phyloP scores from a whole-genome alignment of 2,888 invertebrate genomes.

The Diarsia dahlii region DNA sequence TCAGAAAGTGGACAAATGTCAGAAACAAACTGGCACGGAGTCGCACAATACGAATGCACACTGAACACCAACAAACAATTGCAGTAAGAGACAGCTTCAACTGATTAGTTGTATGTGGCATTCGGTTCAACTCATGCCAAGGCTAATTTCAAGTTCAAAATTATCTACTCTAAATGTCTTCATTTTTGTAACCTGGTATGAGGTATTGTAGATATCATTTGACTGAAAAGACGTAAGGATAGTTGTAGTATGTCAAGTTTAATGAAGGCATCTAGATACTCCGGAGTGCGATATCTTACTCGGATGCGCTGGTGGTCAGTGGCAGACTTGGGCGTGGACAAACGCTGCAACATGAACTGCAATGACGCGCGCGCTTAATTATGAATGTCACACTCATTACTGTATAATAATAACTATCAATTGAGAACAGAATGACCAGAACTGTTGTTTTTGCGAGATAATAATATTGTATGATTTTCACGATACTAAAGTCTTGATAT shows the following conservation, averaged over 20 bases:
- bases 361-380: conserved; percentile 87
- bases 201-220: conserved; percentile 45
- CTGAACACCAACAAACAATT: conserved; percentile 89
- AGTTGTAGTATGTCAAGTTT: conserved; percentile 35
- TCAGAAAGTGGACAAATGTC: conserved; percentile 42
- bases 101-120: conserved; percentile 81
- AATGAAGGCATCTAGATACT: conserved; percentile 83
- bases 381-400: conserved; percentile 43
- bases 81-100: conserved; percentile 78
- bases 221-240: conserved; percentile 35
- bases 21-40: conserved; percentile 75
- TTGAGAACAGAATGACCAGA: conserved; percentile 1
- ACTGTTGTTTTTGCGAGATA: background rate
- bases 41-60: conserved; percentile 82
- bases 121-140: conserved; percentile 83
- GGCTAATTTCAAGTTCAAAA: conserved; percentile 71
- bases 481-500: conserved; percentile 3
- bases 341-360: conserved; percentile 97
- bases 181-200: conserved; percentile 69
- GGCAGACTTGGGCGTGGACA: conserved; percentile 96
- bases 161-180: conserved; percentile 79
- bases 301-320: conserved; percentile 97
- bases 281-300: conserved; percentile 93
- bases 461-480: background rate
- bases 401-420: conserved; percentile 16